These are phyloP conservation scores for Scomberomorus guttatus DNA, from an alignment of 2,797 vertebrate genomes.

Conservation along the genomic window DNA sequence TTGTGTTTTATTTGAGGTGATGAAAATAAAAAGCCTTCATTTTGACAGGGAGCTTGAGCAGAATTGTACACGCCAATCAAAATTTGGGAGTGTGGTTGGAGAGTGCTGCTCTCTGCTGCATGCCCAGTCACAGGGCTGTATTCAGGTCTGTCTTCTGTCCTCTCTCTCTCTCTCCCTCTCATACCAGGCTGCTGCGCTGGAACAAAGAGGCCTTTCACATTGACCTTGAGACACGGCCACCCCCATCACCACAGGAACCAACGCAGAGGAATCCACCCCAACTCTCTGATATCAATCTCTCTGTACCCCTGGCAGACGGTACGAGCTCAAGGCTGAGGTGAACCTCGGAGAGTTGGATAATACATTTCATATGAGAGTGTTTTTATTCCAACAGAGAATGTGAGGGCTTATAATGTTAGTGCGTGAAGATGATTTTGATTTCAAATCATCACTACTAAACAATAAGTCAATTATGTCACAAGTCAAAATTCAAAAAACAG, in stretches of 20 bases:
- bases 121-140: slow-evolving; percentile 74
- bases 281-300: slow-evolving; percentile 82
- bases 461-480: neutral
- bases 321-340: slow-evolving; percentile 54
- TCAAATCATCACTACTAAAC: neutral
- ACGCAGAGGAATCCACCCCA: slow-evolving; percentile 78
- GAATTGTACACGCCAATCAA: slow-evolving; percentile 69
- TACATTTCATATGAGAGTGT: slow-evolving; percentile 59
- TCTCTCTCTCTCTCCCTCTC: slow-evolving; percentile 69
- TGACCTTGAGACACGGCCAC: slow-evolving; percentile 86
- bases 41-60: slow-evolving; percentile 48
- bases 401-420: neutral
- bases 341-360: slow-evolving; percentile 59
- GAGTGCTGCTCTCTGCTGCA: slow-evolving; percentile 64
- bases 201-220: slow-evolving; percentile 87
- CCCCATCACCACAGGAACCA: slow-evolving; percentile 85
- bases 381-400: slow-evolving; percentile 41
- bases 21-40: slow-evolving; percentile 60
- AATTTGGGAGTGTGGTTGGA: slow-evolving; percentile 66
- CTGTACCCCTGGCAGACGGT: slow-evolving; percentile 62
- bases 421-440: slow-evolving; percentile 1
- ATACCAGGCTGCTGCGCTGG: slow-evolving; percentile 69
- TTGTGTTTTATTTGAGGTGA: slow-evolving; percentile 61
- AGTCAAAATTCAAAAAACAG: neutral
- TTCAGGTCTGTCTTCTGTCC: slow-evolving; percentile 77